These are phyloP conservation scores for Metallyticus violacea DNA, from an alignment of 2,888 invertebrate species.

Conservation along the genomic window DNA sequence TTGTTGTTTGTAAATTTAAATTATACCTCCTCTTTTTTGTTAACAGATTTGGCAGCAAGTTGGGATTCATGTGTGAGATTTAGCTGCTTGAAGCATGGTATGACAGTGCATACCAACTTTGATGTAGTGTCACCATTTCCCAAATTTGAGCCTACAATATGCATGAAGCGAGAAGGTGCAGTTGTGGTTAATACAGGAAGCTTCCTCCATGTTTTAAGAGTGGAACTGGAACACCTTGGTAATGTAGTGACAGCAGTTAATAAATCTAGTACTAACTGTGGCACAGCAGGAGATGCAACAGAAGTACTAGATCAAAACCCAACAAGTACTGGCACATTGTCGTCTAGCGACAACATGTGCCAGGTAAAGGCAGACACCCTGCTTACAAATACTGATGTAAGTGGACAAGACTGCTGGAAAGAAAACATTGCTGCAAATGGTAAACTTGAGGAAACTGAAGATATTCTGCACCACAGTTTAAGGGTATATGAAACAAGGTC, in stretches of 20 bases:
- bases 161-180: conserved; percentile 52
- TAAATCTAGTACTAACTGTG: not conserved
- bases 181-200: conserved; percentile 83
- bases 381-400: not conserved
- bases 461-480: not conserved
- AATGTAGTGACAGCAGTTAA: not conserved
- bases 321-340: not conserved
- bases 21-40: not conserved
- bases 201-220: conserved; percentile 74
- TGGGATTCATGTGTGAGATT: conserved; percentile 60
- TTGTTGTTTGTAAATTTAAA: not conserved
- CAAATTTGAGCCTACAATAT: conserved; percentile 55
- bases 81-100: conserved; percentile 82
- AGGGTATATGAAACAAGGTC: conserved; percentile 3
- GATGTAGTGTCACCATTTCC: conserved; percentile 85
- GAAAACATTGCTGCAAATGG: not conserved
- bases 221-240: conserved; percentile 51
- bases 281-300: not conserved
- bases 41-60: conserved; percentile 51
- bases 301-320: conserved; percentile 8
- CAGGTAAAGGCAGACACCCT: not conserved
- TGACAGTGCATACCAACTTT: conserved; percentile 89
- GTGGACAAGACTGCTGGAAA: not conserved
- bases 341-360: not conserved
- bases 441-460: not conserved